Base-by-base conservation (phyloP, 2,797 vertebrate genomes). In the Ispidina lecontei region DNA sequence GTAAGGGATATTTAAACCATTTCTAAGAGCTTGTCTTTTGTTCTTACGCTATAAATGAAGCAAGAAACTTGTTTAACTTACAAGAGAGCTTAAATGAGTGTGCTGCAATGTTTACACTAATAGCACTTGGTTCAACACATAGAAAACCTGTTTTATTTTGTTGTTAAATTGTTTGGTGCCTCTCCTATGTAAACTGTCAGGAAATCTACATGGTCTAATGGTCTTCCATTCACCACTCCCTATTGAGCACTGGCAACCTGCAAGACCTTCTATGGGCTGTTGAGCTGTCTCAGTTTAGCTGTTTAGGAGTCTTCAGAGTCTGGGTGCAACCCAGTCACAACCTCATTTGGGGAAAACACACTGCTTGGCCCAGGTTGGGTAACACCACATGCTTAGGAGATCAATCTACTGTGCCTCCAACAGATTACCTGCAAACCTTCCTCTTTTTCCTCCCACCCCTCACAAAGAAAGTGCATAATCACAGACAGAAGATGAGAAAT, bases 301-400 rank as follows among this genome's bases (percentile, higher is more conserved):
- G 18, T n/a, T 68, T 33, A 39, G 33, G 22, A 86, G 54, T 15
- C 41, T 59, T 46, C 60, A 31, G 55, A 47, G 8, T 16, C 25
- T 62, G 26, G 4, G 14, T 37, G 29, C 8, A 16, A 85, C 19
- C 10, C 18, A 28, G 18, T 6, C 37, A 54, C 6, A 71, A 25
- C 9, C 29, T 58, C 23, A 63, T 10, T 1, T 43, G 16, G 9
- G 47, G 44, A 68, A 47, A 26, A 81, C 3, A 3, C 0, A 1
- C 10, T 62, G 47, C 35, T 89, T 67, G 35, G 54, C 10, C 29
- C 12, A 64, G 12, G 3, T 33, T 47, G 33, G 18, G 51, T 70
- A 51, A 17, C 8, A 52, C 10, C 11, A 17, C 25, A 64, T 28
- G 25, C 39, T 68, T 35, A 31, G 31, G 44, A 31, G 9, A 43